Conservation (phyloP, 1,140 invertebrate species). For the Papilio glaucus region DNA sequence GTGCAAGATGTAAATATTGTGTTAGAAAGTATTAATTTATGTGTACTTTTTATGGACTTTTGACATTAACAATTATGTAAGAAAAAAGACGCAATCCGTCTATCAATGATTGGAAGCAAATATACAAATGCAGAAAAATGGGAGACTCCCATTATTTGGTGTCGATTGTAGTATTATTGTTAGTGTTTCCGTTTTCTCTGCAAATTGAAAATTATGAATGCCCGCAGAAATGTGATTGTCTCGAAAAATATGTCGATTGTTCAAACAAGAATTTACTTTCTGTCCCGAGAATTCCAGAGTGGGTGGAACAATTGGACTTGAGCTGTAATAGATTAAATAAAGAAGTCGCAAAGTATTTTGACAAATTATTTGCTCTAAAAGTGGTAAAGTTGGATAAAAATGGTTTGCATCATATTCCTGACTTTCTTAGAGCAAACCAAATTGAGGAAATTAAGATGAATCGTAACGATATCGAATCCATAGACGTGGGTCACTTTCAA, state of each 20-base stretch:
- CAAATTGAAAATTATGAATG: conserved; percentile 81
- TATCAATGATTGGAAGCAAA: conserved; percentile 66
- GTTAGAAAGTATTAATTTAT: conserved; percentile 55
- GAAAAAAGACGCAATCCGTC: conserved; percentile 60
- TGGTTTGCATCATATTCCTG: conserved; percentile 75
- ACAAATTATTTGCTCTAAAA: conserved; percentile 68
- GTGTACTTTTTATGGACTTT: conserved; percentile 49
- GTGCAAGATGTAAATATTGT: conserved; percentile 62
- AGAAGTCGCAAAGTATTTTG: conserved; percentile 65
- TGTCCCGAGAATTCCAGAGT: conserved; percentile 85
- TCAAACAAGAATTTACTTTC: conserved; percentile 84
- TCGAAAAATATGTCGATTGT: conserved; percentile 85
- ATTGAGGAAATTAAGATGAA: conserved; percentile 83
- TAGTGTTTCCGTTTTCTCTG: conserved; percentile 62
- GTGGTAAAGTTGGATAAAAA: conserved; percentile 84
- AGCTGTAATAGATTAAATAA: conserved; percentile 72
- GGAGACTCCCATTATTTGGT: conserved; percentile 72
- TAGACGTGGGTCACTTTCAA: conserved; percentile 85
- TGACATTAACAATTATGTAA: conserved; percentile 71
- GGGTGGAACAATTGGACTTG: conserved; percentile 86
- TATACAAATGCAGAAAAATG: conserved; percentile 78
- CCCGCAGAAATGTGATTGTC: conserved; percentile 84
- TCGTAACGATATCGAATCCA: conserved; percentile 86
- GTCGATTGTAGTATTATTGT: conserved; percentile 64
- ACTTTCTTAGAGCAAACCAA: conserved; percentile 72